Evolutionary conservation across 2,888 invertebrate genomes (phyloP).

Genomic region (Oeneis ivallda): DNA sequence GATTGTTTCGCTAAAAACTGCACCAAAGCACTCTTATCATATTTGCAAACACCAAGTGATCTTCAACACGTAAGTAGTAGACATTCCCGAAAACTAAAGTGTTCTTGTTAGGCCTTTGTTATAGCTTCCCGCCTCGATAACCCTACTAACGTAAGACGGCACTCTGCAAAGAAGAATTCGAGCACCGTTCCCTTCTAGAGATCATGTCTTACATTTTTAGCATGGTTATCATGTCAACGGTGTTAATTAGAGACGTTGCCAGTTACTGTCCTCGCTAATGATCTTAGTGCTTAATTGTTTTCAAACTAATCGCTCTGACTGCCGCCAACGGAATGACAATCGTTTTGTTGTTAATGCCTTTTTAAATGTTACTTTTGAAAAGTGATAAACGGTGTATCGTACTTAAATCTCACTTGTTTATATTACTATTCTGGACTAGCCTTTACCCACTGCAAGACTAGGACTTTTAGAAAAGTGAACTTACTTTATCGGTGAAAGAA

Average conservation of each 20-base stretch:
- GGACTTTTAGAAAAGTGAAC: no score
- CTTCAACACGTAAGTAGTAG: neutral
- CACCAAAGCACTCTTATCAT: neutral
- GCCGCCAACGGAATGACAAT: conserved; percentile 5
- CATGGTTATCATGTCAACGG: conserved; percentile 16
- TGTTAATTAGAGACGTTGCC: conserved; percentile 19
- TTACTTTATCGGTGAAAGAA: no score
- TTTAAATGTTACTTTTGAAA: conserved; percentile 3
- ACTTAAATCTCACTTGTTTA: neutral
- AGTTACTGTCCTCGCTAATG: conserved; percentile 30
- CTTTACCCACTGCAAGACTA: no score
- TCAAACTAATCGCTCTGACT: conserved; percentile 26
- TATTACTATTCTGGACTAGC: no score
- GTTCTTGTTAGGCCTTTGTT: neutral
- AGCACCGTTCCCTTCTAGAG: neutral
- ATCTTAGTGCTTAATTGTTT: conserved; percentile 30
- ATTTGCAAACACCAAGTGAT: neutral
- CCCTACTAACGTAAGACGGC: neutral
- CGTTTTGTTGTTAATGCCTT: conserved; percentile 8
- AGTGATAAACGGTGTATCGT: neutral
- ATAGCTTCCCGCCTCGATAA: neutral
- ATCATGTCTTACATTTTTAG: neutral
- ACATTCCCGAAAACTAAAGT: neutral
- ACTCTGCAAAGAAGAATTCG: neutral
- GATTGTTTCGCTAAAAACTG: neutral